phyloP scores from a whole-genome alignment of 2,797 vertebrate species.

The Brotula barbata region DNA sequence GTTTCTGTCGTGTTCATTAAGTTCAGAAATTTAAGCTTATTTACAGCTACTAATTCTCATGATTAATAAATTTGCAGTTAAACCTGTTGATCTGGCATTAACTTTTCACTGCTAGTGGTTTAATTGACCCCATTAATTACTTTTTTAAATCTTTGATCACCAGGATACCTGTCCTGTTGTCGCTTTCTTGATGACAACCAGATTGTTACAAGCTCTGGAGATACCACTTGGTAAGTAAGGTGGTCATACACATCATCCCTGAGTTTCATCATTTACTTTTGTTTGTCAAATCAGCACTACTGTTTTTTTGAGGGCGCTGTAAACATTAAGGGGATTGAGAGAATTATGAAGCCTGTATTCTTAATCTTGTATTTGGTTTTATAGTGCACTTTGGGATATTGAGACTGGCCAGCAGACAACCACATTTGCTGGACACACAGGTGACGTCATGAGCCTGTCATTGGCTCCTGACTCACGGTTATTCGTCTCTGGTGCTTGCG shows the following conservation, averaged over 20 bases:
- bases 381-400: constrained; percentile 98
- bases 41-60: not conserved
- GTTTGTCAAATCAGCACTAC: not conserved
- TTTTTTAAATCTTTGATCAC: constrained; percentile 33
- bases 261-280: not conserved
- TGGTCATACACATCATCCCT: not conserved
- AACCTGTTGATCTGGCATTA: not conserved
- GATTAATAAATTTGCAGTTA: not conserved
- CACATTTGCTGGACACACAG: constrained; percentile 97
- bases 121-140: not conserved
- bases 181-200: constrained; percentile 99
- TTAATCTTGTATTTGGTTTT: constrained; percentile 20
- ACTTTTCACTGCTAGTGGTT: not conserved
- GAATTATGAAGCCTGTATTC: too few relatives aligned
- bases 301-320: too few relatives aligned
- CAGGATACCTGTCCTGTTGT: constrained; percentile 99
- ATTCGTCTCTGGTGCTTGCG: constrained; percentile 98
- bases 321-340: too few relatives aligned
- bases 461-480: constrained; percentile 93
- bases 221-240: constrained; percentile 94
- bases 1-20: too few relatives aligned
- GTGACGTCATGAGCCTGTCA: constrained; percentile 98
- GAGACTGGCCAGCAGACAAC: constrained; percentile 99
- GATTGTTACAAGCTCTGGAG: constrained; percentile 99
- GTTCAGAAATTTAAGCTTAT: not conserved